A percentile compares a stretch with the other conserved stretches of the same genome.
Evolutionary conservation across 2,888 invertebrate species (phyloP).

Genomic region (Pristionchus japonicus): DNA sequence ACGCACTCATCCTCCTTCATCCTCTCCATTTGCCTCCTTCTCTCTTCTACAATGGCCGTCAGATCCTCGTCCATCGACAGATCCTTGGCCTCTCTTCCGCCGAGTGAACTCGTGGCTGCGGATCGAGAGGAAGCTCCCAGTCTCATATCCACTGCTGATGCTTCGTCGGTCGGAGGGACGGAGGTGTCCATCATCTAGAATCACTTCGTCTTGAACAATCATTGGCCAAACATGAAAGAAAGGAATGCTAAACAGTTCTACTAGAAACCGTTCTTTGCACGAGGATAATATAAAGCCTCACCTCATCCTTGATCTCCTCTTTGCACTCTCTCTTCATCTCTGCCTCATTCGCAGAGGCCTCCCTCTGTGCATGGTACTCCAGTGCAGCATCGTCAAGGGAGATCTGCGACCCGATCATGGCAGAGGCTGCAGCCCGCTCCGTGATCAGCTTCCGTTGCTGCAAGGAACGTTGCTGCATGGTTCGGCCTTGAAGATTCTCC

Average conservation of each 20-base stretch:
- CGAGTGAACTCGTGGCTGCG: neutral
- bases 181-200: neutral
- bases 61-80: neutral
- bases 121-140: neutral
- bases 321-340: neutral
- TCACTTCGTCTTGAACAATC: neutral
- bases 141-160: neutral
- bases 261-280: too few species aligned
- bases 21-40: conserved; percentile 41
- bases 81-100: conserved; percentile 20
- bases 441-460: conserved; percentile 42
- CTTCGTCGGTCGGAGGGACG: neutral
- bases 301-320: conserved; percentile 27
- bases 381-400: neutral
- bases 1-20: conserved; percentile 49
- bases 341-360: neutral
- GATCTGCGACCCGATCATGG: conserved; percentile 4
- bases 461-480: too few species aligned
- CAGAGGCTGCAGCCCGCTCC: conserved; percentile 5
- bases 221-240: too few species aligned
- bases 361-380: conserved; percentile 31
- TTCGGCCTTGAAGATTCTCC: neutral
- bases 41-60: neutral
- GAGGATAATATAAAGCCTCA: too few species aligned
- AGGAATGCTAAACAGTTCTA: too few species aligned